phyloP scores from a whole-genome alignment of 2,113 vertebrate species.

The Vimba vimba region DNA sequence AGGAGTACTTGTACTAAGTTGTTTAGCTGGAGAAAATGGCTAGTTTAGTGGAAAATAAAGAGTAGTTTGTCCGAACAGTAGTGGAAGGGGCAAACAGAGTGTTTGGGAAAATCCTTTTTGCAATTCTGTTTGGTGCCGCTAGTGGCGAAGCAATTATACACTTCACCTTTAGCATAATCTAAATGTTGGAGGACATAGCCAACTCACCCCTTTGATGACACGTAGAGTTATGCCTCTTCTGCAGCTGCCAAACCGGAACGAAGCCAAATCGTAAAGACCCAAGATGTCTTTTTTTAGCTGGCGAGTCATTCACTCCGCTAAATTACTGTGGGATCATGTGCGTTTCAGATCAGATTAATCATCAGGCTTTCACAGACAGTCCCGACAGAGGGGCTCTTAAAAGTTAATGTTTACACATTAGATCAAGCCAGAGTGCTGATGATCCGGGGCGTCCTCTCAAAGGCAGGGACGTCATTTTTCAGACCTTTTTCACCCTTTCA shows the following conservation, averaged over 20 bases:
- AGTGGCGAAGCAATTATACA: neutral
- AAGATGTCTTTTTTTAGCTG: conserved; percentile 6
- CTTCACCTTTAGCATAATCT: neutral
- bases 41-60: neutral
- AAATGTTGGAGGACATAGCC: neutral
- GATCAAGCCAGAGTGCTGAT: neutral
- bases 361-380: conserved; percentile 33
- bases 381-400: neutral
- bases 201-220: neutral
- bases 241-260: conserved; percentile 15
- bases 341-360: conserved; percentile 32
- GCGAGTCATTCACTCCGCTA: conserved; percentile 3
- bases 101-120: neutral
- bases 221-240: neutral
- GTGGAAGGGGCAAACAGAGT: neutral
- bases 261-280: conserved; percentile 34
- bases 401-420: conserved; percentile 53
- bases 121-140: neutral
- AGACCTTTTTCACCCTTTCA: neutral
- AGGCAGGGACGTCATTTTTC: neutral
- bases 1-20: neutral
- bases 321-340: neutral
- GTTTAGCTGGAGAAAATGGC: neutral
- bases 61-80: neutral
- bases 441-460: conserved; percentile 1